These are phyloP conservation scores for Myotis lucifugus DNA, from an alignment of 2,113 vertebrate genomes.

Conservation along the genomic window DNA sequence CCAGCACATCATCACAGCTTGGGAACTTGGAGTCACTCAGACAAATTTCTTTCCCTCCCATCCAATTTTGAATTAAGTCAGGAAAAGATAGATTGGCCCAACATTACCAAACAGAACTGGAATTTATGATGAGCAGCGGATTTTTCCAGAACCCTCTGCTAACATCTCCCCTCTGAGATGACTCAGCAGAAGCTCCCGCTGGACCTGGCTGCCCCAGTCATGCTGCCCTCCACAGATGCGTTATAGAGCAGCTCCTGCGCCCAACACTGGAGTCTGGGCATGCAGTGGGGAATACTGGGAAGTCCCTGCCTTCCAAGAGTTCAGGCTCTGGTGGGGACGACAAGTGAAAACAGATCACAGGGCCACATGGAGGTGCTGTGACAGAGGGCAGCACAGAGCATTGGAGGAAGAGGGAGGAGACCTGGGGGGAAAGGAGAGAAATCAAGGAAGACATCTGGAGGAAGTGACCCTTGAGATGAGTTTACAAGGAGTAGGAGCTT, in stretches of 20 bases:
- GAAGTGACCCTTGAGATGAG: not conserved
- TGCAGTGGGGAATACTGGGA: not conserved
- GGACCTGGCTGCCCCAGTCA: not conserved
- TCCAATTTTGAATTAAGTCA: slow-evolving; percentile 47
- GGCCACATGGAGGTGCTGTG: not conserved
- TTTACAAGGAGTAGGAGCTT: not conserved
- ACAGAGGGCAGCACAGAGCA: not conserved
- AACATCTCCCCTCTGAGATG: not conserved
- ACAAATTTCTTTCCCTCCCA: slow-evolving; percentile 24
- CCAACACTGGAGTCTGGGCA: not conserved
- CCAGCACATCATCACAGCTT: not conserved
- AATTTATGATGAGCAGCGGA: not conserved
- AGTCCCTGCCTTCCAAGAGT: not conserved
- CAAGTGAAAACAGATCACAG: not conserved
- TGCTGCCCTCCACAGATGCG: too few species aligned
- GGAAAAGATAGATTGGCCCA: not conserved
- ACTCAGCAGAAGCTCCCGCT: not conserved
- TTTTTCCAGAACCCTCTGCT: not conserved
- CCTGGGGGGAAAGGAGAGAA: not conserved
- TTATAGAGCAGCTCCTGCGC: not conserved
- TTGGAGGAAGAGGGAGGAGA: not conserved
- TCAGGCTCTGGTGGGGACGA: not conserved
- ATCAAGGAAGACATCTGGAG: not conserved
- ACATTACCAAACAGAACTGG: not conserved
- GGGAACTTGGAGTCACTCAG: not conserved